These are phyloP conservation scores for Cheirogaleus major DNA, from an alignment of 2,797 vertebrate species.

Conservation along the genomic window DNA sequence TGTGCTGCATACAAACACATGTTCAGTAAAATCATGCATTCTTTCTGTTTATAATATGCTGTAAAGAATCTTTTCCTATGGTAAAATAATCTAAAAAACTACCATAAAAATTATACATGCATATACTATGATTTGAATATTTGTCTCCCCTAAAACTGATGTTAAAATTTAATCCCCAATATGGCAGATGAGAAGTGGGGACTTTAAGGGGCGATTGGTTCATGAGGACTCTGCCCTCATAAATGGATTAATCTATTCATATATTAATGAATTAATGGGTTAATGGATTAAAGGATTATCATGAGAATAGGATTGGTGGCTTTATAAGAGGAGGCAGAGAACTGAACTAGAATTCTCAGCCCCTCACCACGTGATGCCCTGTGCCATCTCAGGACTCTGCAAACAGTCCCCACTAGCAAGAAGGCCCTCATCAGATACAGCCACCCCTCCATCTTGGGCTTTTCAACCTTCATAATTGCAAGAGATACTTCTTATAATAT, in stretches of 20 bases:
- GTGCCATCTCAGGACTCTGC: not conserved
- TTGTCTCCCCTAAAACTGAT: not conserved
- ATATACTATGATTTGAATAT: not conserved
- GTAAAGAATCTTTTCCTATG: not conserved
- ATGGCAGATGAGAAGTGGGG: not conserved
- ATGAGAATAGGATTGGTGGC: not conserved
- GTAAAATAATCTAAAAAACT: not conserved
- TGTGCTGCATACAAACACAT: rapidly evolving
- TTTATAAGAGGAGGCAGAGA: not conserved
- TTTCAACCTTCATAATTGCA: not conserved
- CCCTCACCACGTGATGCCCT: not conserved
- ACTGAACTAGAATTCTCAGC: not conserved
- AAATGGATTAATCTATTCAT: not conserved
- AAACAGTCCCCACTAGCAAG: too few relatives aligned
- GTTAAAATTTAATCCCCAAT: not conserved
- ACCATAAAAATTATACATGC: not conserved
- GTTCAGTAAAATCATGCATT: not conserved
- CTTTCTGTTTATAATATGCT: not conserved
- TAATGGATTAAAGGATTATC: not conserved
- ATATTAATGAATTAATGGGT: not conserved
- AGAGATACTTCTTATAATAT: not conserved
- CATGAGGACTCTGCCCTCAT: not conserved
- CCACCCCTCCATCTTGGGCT: not conserved
- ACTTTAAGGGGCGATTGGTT: not conserved
- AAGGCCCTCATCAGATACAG: not conserved